phyloP scores from a whole-genome alignment of 1,140 invertebrate genomes.

The Leptopilina boulardi region DNA sequence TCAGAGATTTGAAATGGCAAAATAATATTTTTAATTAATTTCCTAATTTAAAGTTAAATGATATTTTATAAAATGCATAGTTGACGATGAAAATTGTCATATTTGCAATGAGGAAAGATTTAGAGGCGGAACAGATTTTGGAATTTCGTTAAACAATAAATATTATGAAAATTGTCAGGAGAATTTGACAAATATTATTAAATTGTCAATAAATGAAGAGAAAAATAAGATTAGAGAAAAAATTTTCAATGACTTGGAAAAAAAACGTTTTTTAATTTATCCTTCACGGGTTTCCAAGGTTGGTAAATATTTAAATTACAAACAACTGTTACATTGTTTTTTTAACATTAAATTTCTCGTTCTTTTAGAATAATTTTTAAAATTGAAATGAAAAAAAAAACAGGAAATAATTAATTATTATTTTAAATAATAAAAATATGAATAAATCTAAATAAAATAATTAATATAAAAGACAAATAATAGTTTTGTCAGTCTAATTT shows the following conservation, averaged over 20 bases:
- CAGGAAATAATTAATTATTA: neutral
- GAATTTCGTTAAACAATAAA: neutral
- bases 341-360: neutral
- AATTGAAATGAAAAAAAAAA: neutral
- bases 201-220: neutral
- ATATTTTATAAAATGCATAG: no score
- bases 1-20: no score
- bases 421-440: no score
- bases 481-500: no score
- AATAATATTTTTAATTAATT: neutral
- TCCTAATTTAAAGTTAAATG: no score
- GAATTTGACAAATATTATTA: neutral
- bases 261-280: neutral
- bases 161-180: neutral
- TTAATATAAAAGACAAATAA: no score
- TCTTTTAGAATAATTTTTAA: neutral
- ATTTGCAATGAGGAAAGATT: constrained; percentile 26
- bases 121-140: constrained; percentile 29
- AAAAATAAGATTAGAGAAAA: constrained; percentile 1
- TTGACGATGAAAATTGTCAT: neutral
- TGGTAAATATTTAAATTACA: neutral
- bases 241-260: neutral
- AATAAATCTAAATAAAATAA: no score
- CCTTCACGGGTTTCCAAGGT: constrained; percentile 2
- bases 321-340: neutral